Evolutionary conservation across 1,140 invertebrate genomes (phyloP), one percentile per base, ranked within the genome.

Genomic region (Drosophila ercepeae): DNA sequence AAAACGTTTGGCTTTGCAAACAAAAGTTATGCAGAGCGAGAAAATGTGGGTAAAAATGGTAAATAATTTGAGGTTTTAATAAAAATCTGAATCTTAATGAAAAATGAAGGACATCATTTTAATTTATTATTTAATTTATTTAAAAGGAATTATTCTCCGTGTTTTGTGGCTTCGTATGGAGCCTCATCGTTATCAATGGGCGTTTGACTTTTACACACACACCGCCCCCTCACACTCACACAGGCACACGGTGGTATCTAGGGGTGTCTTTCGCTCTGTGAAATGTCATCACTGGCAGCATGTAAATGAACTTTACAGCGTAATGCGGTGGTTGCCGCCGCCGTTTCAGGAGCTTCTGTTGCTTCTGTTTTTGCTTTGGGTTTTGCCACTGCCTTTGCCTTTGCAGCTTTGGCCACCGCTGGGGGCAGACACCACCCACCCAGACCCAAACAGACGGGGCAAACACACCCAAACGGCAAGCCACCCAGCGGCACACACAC

Each of bases 241-340:
- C 11, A 32, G 3, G 29, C 29, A 2, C 29, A 11, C 3, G 51
- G 46, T 39, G 14, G 7, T 53, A 16, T 63, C 55, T 55, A 58
- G 46, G 63, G 57, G 60, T 64, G 55, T 74, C 53, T 73, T 71
- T 48, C 23, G 52, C 51, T 63, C 57, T 51, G 74, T 72, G 48
- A 71, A 88, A 88, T 88, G 86, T 89, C 86, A 89, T 83, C 84
- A 89, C 52, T 73, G 73, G 76, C 27, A 67, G 71, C 79, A 88
- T 89, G 86, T 89, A 89, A 89, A 89, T 89, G 86, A 89, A 89
- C 86, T 89, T 86, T 89, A 72, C 64, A 89, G 72, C 81, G 69
- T 65, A 64, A 64, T 82, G 57, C 63, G 76, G 67, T 79, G 73
- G 79, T 78, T 67, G 64, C 59, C 55, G 49, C 61, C 54, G 50